phyloP scores from a whole-genome alignment of 1,140 invertebrate genomes.

The Drosophila funebris region DNA sequence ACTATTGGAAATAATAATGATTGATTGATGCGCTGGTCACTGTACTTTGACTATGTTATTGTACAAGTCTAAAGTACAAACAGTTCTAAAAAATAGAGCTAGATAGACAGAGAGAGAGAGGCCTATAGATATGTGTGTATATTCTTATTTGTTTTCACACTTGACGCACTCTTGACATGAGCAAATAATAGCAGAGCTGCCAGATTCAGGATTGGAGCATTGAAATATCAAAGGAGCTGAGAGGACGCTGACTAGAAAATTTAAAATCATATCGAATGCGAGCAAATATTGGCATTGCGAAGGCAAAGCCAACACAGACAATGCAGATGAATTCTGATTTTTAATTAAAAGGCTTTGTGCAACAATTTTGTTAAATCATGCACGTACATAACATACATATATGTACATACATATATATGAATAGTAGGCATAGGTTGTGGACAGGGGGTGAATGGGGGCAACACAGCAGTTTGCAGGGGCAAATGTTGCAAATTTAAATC shows the following conservation, averaged over 20 bases:
- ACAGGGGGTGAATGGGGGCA: not conserved
- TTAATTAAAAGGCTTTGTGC: conserved; percentile 20
- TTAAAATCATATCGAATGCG: conserved; percentile 14
- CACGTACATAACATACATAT: conserved; percentile 1
- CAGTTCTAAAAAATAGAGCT: not conserved
- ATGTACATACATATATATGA: conserved; percentile 9
- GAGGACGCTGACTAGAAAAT: conserved; percentile 5
- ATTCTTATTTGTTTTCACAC: conserved; percentile 36
- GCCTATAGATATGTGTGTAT: not conserved
- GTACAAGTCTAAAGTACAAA: not conserved
- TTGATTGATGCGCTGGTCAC: conserved; percentile 2
- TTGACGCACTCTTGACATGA: conserved; percentile 18
- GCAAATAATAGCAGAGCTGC: conserved; percentile 3
- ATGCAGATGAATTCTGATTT: conserved; percentile 18
- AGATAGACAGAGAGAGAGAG: not conserved
- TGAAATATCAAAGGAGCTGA: conserved; percentile 1
- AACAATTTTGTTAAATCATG: conserved; percentile 44
- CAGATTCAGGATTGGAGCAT: conserved; percentile 8
- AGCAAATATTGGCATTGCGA: conserved; percentile 5
- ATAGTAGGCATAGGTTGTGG: not conserved
- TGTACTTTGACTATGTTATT: not conserved
- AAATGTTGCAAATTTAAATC: conserved; percentile 19
- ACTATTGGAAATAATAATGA: conserved; percentile 6
- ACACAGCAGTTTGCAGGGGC: not conserved
- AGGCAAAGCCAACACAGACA: not conserved